These are phyloP conservation scores for Oxycera nigricornis DNA, from an alignment of 2,888 invertebrate species.

Conservation along the genomic window DNA sequence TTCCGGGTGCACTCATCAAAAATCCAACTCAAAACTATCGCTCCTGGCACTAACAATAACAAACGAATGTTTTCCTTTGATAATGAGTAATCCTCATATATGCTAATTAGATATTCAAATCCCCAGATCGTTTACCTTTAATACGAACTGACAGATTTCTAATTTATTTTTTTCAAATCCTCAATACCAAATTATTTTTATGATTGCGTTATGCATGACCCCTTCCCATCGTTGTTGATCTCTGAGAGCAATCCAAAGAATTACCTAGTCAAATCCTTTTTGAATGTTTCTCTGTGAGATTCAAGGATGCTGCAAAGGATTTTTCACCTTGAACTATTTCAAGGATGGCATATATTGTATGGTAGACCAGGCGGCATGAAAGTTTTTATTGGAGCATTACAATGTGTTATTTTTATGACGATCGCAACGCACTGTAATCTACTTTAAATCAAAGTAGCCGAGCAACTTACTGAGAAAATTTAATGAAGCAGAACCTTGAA, in stretches of 20 bases:
- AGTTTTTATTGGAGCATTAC: background rate
- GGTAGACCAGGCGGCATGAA: background rate
- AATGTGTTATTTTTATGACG: no score
- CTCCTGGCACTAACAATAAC: conserved; percentile 8
- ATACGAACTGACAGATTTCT: conserved; percentile 51
- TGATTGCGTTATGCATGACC: background rate
- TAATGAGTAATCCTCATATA: conserved; percentile 13
- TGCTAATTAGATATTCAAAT: conserved; percentile 48
- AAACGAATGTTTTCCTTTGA: conserved; percentile 12
- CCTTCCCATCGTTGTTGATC: background rate
- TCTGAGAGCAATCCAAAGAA: background rate
- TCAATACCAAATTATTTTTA: background rate
- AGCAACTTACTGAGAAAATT: background rate
- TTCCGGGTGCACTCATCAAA: background rate
- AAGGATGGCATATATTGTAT: background rate
- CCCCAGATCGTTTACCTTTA: conserved; percentile 48
- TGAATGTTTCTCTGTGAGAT: background rate
- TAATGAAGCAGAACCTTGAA: conserved; percentile 5
- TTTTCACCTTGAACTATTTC: background rate
- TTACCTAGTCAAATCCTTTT: background rate
- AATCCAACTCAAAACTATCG: background rate
- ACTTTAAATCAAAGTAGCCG: no score
- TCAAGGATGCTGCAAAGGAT: conserved; percentile 1
- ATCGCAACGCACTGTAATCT: no score
- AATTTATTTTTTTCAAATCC: conserved; percentile 47